A percentile compares a stretch with the other conserved stretches of the same genome.
Conservation (phyloP, 92 coral and sea anemone genomes). For the Epizoanthus rinbou region DNA sequence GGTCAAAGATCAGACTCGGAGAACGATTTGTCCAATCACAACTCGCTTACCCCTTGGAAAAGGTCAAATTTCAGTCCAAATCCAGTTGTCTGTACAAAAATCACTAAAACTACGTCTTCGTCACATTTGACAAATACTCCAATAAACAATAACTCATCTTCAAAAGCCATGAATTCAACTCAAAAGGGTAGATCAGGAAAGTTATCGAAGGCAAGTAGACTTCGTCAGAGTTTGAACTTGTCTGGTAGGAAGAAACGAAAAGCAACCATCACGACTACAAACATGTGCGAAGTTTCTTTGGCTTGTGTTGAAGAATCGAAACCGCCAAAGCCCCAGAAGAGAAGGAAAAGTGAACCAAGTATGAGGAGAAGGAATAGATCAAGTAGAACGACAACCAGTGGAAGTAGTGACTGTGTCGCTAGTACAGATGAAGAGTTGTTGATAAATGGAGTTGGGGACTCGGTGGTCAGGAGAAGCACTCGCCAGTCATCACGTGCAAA, state of each 20-base stretch:
- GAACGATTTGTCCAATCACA: slow-evolving; percentile 22
- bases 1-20: slow-evolving; percentile 24
- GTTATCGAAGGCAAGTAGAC: slow-evolving; percentile 73
- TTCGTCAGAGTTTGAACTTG: slow-evolving; percentile 77
- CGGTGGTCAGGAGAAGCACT: background rate
- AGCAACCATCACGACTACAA: slow-evolving; percentile 51
- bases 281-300: slow-evolving; percentile 38
- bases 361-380: slow-evolving; percentile 15
- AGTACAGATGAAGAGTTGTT: slow-evolving; percentile 8
- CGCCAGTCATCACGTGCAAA: background rate
- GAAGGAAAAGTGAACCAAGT: slow-evolving; percentile 42
- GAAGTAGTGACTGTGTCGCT: background rate
- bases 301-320: slow-evolving; percentile 29
- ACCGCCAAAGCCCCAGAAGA: slow-evolving; percentile 36
- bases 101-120: slow-evolving; percentile 43
- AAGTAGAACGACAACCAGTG: slow-evolving; percentile 21
- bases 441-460: background rate
- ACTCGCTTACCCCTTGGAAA: slow-evolving; percentile 43
- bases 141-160: slow-evolving; percentile 16
- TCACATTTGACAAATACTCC: slow-evolving; percentile 13
- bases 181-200: slow-evolving; percentile 45
- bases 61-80: slow-evolving; percentile 38
- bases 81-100: slow-evolving; percentile 37
- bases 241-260: slow-evolving; percentile 74
- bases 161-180: slow-evolving; percentile 36